phyloP scores from a whole-genome alignment of 1,140 invertebrate species.

The Lepidurus arcticus region DNA sequence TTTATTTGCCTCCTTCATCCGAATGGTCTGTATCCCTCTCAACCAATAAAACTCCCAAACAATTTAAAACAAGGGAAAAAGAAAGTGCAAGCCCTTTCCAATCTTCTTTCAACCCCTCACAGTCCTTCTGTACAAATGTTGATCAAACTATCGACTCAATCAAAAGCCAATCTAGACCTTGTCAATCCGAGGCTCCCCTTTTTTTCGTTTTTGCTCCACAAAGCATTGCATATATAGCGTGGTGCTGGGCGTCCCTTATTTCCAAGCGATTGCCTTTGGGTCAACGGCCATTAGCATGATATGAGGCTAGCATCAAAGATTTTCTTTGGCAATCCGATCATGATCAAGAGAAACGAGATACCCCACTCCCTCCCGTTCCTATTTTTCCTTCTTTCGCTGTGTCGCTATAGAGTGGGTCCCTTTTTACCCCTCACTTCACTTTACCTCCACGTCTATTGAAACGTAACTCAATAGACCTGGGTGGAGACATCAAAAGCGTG shows the following conservation, averaged over 20 bases:
- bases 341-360: conserved; percentile 11
- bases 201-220: not conserved
- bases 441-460: conserved; percentile 13
- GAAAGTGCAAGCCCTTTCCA: not conserved
- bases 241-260: not conserved
- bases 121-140: conserved; percentile 5
- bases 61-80: not conserved
- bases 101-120: not conserved
- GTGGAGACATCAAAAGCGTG: conserved; percentile 21
- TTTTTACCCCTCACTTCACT: conserved; percentile 21
- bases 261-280: conserved; percentile 13
- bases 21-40: not conserved
- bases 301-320: conserved; percentile 19
- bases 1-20: not conserved
- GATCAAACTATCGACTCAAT: conserved; percentile 12
- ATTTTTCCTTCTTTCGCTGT: not conserved
- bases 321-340: conserved; percentile 19
- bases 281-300: conserved; percentile 21
- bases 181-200: not conserved
- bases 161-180: conserved; percentile 19
- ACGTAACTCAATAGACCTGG: conserved; percentile 21
- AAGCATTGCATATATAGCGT: conserved; percentile 2
- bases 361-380: not conserved
- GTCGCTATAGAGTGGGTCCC: conserved; percentile 4
- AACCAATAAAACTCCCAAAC: not conserved